phyloP scores from a whole-genome alignment of 1,140 invertebrate species.

The Drosophila parvula region DNA sequence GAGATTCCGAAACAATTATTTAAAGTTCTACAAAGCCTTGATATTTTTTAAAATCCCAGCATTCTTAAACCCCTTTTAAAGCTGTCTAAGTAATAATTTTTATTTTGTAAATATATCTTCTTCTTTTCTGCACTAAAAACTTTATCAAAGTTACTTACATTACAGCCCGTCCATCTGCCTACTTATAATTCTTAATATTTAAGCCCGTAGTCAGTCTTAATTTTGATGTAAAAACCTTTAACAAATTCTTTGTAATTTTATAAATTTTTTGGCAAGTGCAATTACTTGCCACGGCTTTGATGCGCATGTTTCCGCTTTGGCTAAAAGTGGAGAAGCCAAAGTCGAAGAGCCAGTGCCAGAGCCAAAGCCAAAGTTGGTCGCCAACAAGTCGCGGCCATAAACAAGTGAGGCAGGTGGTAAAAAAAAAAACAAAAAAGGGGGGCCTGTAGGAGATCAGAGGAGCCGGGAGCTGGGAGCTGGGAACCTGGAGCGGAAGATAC shows the following conservation, averaged over 20 bases:
- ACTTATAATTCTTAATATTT: neutral
- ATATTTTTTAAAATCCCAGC: neutral
- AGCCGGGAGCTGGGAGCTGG: slow-evolving; percentile 3
- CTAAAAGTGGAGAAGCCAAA: slow-evolving; percentile 3
- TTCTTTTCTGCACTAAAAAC: neutral
- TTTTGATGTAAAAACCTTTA: too few species aligned
- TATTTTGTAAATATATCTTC: neutral
- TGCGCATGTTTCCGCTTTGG: slow-evolving; percentile 56
- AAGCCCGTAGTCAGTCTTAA: neutral
- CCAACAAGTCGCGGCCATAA: slow-evolving; percentile 58
- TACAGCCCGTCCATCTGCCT: neutral
- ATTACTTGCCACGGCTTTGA: slow-evolving; percentile 26
- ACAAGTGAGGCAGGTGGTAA: slow-evolving; percentile 64
- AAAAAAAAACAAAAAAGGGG: slow-evolving; percentile 35
- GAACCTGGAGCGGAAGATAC: slow-evolving; percentile 27
- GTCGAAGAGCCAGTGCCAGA: slow-evolving; percentile 16
- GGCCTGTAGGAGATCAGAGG: slow-evolving; percentile 1
- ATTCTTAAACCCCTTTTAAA: neutral
- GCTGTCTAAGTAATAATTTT: neutral
- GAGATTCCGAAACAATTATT: neutral
- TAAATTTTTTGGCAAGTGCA: slow-evolving; percentile 12
- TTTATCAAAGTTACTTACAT: neutral
- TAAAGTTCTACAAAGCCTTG: neutral
- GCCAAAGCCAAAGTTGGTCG: slow-evolving; percentile 46
- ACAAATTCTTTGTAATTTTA: neutral